Base-by-base conservation (phyloP, 2,113 vertebrate genomes). In the Cettia cetti region DNA sequence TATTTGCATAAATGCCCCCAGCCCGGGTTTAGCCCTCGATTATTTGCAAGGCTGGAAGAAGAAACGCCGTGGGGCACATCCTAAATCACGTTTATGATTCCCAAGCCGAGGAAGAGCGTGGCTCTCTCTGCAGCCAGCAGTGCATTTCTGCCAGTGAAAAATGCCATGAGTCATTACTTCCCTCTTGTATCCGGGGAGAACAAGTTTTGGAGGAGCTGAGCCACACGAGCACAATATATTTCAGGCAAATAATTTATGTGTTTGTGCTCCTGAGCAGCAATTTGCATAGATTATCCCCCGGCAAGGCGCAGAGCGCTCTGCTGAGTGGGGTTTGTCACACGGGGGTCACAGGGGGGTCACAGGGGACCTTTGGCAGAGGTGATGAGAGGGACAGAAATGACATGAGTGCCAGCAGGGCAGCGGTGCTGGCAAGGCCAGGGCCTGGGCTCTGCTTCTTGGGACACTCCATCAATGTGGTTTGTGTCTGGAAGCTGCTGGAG, bases 121-220 rank as follows among this genome's bases (percentile, higher is more conserved):
- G 71, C 7, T 87, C 17, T 70, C 84, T 76, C 94, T 21, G 89
- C 91, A 69, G 91, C 2, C 1, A 89, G 65, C 2, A 9, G 31
- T 44, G 92, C 89, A 3, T 69, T 92, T 69, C 50, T 3, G 15
- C 89, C 23, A 82, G 74, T 70, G 47, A 88, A 86, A 85, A 82
- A 68, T 23, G 9, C 79, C 88, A 66, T 93, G 95, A 97, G 82
- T 96, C 92, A 92, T 92, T 90, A 27, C 93, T 92, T 83, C 90
- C 95, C 84, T 50, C 80, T n/a, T 39, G 54, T 69, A 39, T 74
- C 92, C 49, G 90, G 87, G 90, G 85, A 86, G 45, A 77, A 47
- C 2, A 24, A 69, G 37, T 66, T 70, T 47, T 54, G 87, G 79
- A 92, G 90, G 66, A 78, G 76, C 92, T 77, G 90, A 5, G 15